Conservation (phyloP, 2,888 invertebrate genomes). For the Tryphoninae sp. region DNA sequence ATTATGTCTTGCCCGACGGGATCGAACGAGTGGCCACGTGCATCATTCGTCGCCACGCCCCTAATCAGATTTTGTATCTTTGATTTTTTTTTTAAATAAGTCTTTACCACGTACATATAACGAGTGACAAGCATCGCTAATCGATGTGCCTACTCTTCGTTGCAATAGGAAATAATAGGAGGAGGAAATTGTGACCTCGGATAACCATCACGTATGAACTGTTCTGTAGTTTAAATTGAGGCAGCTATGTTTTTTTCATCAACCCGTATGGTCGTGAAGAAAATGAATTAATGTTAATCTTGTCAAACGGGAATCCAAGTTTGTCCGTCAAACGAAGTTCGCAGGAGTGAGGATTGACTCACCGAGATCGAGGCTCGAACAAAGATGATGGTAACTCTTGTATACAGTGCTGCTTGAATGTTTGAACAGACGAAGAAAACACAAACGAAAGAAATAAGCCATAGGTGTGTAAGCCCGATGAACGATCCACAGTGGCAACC, state of each 20-base stretch:
- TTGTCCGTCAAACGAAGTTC: background rate
- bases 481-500: constrained; percentile 49
- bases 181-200: constrained; percentile 18
- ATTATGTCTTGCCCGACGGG: constrained; percentile 34
- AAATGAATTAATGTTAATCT: background rate
- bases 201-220: constrained; percentile 5
- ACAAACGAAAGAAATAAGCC: constrained; percentile 20
- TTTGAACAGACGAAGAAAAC: constrained; percentile 13
- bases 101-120: constrained; percentile 40
- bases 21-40: constrained; percentile 40
- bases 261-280: constrained; percentile 15
- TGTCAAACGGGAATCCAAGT: background rate
- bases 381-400: constrained; percentile 39
- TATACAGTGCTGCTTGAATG: background rate
- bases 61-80: constrained; percentile 9
- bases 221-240: constrained; percentile 32
- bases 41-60: constrained; percentile 37
- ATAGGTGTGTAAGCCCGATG: constrained; percentile 13
- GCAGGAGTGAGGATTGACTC: constrained; percentile 4
- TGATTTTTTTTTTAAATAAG: constrained; percentile 12
- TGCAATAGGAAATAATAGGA: background rate
- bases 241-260: constrained; percentile 34
- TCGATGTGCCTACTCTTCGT: constrained; percentile 37
- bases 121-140: constrained; percentile 24
- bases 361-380: constrained; percentile 31